Conservation (phyloP, 2,888 invertebrate species). For the Deroplatys truncata region DNA sequence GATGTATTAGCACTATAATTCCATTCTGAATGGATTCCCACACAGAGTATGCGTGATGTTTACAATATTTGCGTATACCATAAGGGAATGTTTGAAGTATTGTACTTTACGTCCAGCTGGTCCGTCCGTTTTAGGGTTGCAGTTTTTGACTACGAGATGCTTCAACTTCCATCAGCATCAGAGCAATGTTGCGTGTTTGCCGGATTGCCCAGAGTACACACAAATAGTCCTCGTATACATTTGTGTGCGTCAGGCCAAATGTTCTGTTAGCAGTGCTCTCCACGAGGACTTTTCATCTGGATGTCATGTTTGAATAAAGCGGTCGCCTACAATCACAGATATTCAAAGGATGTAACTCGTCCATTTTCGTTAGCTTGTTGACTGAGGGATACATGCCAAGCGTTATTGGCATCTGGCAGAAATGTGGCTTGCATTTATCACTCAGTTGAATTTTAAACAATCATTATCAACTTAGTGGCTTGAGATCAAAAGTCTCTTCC, state of each 20-base stretch:
- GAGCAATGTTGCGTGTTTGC: neutral
- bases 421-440: too few relatives aligned
- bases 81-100: too few relatives aligned
- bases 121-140: too few relatives aligned
- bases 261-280: neutral
- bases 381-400: neutral
- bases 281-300: neutral
- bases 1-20: too few relatives aligned
- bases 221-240: neutral
- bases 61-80: too few relatives aligned
- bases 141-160: too few relatives aligned
- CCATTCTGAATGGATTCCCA: too few relatives aligned
- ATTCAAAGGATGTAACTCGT: neutral
- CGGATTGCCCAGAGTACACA: neutral
- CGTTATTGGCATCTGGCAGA: neutral
- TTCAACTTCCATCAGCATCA: neutral
- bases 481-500: too few relatives aligned
- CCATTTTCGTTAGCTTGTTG: neutral
- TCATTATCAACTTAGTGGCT: too few relatives aligned
- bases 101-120: too few relatives aligned
- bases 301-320: neutral
- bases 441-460: too few relatives aligned
- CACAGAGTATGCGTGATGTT: too few relatives aligned
- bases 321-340: neutral
- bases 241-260: neutral